phyloP scores from a whole-genome alignment of 2,888 invertebrate species.

The Pseudococcus jackbeardsleyi region DNA sequence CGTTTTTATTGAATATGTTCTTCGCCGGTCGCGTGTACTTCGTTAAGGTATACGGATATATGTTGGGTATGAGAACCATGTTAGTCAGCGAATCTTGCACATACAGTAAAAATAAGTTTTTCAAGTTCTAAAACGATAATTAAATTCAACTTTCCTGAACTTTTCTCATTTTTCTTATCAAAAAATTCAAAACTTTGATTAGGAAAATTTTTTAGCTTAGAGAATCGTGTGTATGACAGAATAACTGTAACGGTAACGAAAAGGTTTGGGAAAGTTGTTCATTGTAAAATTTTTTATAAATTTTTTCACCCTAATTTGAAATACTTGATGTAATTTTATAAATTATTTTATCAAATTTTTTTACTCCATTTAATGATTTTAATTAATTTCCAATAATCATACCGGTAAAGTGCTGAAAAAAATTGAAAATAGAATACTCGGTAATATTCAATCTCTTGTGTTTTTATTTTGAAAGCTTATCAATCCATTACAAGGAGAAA shows the following conservation, averaged over 20 bases:
- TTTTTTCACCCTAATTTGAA: too few species aligned
- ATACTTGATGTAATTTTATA: too few species aligned
- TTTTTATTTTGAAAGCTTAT: too few species aligned
- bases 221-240: background rate
- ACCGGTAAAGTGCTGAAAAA: too few species aligned
- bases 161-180: background rate
- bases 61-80: background rate
- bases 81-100: background rate
- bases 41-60: slow-evolving; percentile 10
- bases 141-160: too few species aligned
- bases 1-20: slow-evolving; percentile 4
- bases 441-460: too few species aligned
- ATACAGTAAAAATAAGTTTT: background rate
- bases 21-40: background rate
- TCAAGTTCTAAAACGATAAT: background rate
- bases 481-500: too few species aligned
- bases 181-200: background rate
- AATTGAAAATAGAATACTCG: too few species aligned
- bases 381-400: too few species aligned
- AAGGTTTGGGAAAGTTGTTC: background rate
- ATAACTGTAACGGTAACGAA: background rate
- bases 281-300: background rate
- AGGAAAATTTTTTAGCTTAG: background rate
- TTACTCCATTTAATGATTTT: too few species aligned
- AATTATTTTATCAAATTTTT: too few species aligned